phyloP scores from a whole-genome alignment of 2,113 vertebrate species.

The Calidris pugnax region DNA sequence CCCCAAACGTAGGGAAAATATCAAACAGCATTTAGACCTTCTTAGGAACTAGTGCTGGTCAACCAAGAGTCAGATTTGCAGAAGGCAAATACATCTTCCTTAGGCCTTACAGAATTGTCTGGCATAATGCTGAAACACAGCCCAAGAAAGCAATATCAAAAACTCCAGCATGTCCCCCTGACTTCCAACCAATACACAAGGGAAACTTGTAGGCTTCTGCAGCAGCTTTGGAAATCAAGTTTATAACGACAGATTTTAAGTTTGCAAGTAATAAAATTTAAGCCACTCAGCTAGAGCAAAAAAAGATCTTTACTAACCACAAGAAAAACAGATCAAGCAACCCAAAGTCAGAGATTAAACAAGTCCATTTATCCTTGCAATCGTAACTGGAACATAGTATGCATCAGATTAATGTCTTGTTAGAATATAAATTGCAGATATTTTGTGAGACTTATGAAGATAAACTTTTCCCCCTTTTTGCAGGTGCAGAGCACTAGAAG shows the following conservation, averaged over 20 bases:
- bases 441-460: background rate
- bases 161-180: rapidly evolving
- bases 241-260: background rate
- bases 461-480: rapidly evolving
- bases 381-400: background rate
- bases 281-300: background rate
- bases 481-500: background rate
- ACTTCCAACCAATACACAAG: background rate
- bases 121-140: background rate
- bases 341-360: background rate
- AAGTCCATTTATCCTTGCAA: background rate
- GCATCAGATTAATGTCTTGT: background rate
- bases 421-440: background rate
- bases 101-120: background rate
- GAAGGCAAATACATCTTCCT: background rate
- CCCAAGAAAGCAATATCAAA: background rate
- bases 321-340: background rate
- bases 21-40: background rate
- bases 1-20: background rate
- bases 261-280: background rate
- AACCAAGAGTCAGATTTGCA: background rate
- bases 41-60: background rate
- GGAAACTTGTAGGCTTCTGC: background rate
- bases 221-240: background rate
- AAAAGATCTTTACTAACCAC: background rate